These are phyloP conservation scores for Calameuta filiformis DNA, from an alignment of 2,888 invertebrate genomes.

Conservation along the genomic window DNA sequence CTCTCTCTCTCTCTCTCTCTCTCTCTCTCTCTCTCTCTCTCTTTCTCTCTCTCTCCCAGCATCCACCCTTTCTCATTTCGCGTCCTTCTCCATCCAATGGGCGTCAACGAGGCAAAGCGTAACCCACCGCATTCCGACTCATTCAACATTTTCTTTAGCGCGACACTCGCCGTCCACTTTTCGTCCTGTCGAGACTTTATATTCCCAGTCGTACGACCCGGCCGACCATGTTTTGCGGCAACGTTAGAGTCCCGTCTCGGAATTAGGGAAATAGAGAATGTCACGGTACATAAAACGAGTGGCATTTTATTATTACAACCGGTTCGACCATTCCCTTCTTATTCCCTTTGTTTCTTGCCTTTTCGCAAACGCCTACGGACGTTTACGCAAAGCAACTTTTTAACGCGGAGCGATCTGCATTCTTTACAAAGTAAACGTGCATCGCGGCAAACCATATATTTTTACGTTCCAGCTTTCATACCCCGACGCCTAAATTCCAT, in stretches of 20 bases:
- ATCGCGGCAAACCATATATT: no score
- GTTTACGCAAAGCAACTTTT: neutral
- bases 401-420: neutral
- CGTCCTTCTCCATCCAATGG: neutral
- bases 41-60: no score
- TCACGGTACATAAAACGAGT: neutral
- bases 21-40: neutral
- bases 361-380: neutral
- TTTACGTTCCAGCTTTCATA: no score
- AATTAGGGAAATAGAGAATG: neutral
- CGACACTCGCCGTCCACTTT: neutral
- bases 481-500: no score
- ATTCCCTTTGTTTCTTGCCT: neutral
- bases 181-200: neutral
- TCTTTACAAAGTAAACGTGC: neutral
- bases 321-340: neutral
- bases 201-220: neutral
- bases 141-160: slow-evolving; percentile 7
- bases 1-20: no score
- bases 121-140: neutral
- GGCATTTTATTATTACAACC: neutral
- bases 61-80: neutral
- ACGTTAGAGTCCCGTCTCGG: neutral
- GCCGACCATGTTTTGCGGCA: neutral
- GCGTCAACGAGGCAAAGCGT: neutral